Base-by-base conservation (phyloP, 2,888 invertebrate genomes). In the Netelia virgata region DNA sequence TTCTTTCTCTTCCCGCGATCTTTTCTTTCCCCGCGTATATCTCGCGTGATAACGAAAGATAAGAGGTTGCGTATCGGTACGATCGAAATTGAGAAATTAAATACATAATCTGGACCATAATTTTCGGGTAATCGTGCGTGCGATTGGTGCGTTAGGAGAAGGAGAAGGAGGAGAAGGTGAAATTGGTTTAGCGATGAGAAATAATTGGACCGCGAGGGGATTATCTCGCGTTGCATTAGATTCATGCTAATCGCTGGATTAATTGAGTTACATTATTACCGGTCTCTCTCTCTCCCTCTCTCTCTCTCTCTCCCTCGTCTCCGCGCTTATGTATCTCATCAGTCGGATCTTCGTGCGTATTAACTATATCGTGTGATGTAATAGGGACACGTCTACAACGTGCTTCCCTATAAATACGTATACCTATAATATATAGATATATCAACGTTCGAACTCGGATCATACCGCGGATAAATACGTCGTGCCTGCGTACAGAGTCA, bases 211-310 rank as follows among this genome's bases (percentile, higher is more conserved):
- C 20, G 68, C 68, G 36, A 43, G 47, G 50, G 57, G 28, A 63
- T 82, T 69, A 75, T 63, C 53, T 75, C 14, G 63, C 61, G 75
- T 55, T 43, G 28, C 23, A 69, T 50, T 63, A 64, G 43, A n/a
- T 57, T 53, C 61, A 75, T 14, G 70, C 81, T 82, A 82, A 82
- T 82, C 70, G 69, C 75, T 8, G 55, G 53, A 70, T 82, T 75
- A 82, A 81, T 81, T 81, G 81, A 81, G 81, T 81, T 81, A 74
- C 68, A 81, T 81, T 68, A 74, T 81, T 81, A 69, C 68, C 63
- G 68, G 59, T 50, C 61, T 36, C 50, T 69, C 53, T 63, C 41
- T 18, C 50, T 73, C 5, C 36, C 14, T 43, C 14, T 53, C 53
- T 53, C 53, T 53, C 14, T 68, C 47, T 53, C 18, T 16, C 47